phyloP scores from a whole-genome alignment of 2,797 vertebrate genomes.

The Lepus oiostolus region DNA sequence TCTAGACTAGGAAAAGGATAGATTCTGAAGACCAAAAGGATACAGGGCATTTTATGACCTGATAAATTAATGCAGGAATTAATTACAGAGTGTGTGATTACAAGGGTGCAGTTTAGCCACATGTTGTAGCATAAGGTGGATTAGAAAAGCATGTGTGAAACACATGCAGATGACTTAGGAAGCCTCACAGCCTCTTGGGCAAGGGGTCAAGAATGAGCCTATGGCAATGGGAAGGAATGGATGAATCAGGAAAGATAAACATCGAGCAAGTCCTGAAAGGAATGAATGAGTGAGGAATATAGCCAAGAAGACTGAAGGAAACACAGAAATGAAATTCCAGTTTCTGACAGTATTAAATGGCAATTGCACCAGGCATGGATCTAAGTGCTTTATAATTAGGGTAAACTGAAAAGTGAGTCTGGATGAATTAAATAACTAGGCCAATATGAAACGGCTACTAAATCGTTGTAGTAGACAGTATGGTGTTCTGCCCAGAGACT shows the following conservation, averaged over 20 bases:
- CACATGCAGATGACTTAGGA: fast-evolving
- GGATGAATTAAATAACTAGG: not conserved
- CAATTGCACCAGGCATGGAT: not conserved
- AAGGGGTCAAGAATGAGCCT: not conserved
- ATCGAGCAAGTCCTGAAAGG: not conserved
- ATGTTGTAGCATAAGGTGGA: fast-evolving
- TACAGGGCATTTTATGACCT: not conserved
- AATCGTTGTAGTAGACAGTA: not conserved
- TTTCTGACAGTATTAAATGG: not conserved
- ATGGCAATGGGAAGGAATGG: not conserved
- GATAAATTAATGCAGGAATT: not conserved
- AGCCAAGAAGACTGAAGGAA: not conserved
- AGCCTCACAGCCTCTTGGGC: too few relatives aligned
- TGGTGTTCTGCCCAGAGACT: not conserved
- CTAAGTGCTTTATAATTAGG: not conserved
- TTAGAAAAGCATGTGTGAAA: not conserved
- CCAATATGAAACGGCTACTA: not conserved
- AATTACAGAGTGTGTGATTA: too few relatives aligned
- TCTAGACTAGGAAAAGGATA: not conserved
- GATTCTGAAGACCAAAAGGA: not conserved
- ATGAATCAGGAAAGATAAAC: not conserved
- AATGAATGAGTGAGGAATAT: not conserved
- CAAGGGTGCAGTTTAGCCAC: not conserved
- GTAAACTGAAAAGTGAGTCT: not conserved
- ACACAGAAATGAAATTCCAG: not conserved